Evolutionary conservation across 2,888 invertebrate species (phyloP), one percentile per base, ranked within the genome.

Genomic region (Seira ritae): DNA sequence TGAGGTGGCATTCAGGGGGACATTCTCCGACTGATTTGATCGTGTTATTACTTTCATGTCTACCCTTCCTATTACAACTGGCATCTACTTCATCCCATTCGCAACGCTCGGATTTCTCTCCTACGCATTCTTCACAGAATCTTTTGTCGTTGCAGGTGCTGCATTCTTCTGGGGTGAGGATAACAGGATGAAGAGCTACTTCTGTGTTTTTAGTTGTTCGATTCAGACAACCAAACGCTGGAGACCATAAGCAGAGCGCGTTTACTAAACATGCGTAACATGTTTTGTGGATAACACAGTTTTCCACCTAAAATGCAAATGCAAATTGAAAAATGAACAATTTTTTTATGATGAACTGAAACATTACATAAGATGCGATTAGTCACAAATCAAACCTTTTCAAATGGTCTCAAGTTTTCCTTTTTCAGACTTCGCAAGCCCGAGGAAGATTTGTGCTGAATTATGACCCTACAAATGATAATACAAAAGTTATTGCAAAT

Each of bases 21-120:
- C 98, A 98, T 68, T 94, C 93, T 15, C 92, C 92, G 0, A 92
- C 89, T 19, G 92, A 91, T 19, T 92, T 91, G 0, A 96, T 93
- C 8, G 95, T 95, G 20, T 89, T 77, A 22, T 89, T 76, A 8
- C 8, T 4, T 10, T 85, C 88, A 62, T 80, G 89, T 89, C 92
- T 93, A 0, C 97, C 97, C 4, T 95, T 93, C 17, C 98, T 92
- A 0, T 95, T 94, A 90, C 98, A 98, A 22, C 95, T 93, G 0
- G 97, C 96, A 90, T 96, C 96, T 88, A 96, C 96, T 0, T 95
- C 94, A 94, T 96, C 95, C 98, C 98, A 98, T 91, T 98, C 98
- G 91, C 98, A 98, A 60, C 94, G 94, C 23, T 80, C 78, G 0
- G 78, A 70, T 19, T 79, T 67, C 22, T 69, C 74, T n/a, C 94